Evolutionary conservation across 2,113 vertebrate species (phyloP).

Genomic region (Psilopsiagon aurifrons): DNA sequence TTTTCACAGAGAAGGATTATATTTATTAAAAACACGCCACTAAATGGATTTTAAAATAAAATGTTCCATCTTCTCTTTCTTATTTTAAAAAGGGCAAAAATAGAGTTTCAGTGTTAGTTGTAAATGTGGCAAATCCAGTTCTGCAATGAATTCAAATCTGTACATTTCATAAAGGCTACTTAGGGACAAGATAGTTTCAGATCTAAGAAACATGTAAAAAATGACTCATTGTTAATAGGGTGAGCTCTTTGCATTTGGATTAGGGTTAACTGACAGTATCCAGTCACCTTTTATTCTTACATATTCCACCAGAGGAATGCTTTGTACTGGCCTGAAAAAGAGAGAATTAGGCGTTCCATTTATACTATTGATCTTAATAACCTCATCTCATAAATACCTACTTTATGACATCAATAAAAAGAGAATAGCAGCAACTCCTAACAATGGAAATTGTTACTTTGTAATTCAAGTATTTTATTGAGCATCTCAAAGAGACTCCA

Average conservation of each 20-base stretch:
- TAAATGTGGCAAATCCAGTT: conserved; percentile 35
- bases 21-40: conserved; percentile 38
- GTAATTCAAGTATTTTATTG: conserved; percentile 58
- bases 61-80: background rate
- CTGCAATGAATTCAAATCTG: conserved; percentile 57
- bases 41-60: conserved; percentile 44
- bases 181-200: conserved; percentile 69
- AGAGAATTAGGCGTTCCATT: conserved; percentile 75
- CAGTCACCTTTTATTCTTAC: conserved; percentile 64
- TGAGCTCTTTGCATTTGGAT: conserved; percentile 77
- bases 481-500: conserved; percentile 46
- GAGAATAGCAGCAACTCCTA: conserved; percentile 66
- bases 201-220: conserved; percentile 70
- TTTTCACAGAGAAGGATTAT: background rate
- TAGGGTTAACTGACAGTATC: conserved; percentile 73
- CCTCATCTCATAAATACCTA: conserved; percentile 75
- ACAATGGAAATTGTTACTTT: conserved; percentile 70
- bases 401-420: conserved; percentile 76
- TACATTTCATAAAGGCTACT: conserved; percentile 61
- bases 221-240: conserved; percentile 73
- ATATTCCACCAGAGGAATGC: conserved; percentile 58
- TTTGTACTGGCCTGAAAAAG: conserved; percentile 69
- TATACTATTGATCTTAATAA: conserved; percentile 77
- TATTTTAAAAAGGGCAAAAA: conserved; percentile 7
- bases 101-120: background rate